Conservation (phyloP, 2,888 invertebrate genomes). For the Meandrusa payeni region DNA sequence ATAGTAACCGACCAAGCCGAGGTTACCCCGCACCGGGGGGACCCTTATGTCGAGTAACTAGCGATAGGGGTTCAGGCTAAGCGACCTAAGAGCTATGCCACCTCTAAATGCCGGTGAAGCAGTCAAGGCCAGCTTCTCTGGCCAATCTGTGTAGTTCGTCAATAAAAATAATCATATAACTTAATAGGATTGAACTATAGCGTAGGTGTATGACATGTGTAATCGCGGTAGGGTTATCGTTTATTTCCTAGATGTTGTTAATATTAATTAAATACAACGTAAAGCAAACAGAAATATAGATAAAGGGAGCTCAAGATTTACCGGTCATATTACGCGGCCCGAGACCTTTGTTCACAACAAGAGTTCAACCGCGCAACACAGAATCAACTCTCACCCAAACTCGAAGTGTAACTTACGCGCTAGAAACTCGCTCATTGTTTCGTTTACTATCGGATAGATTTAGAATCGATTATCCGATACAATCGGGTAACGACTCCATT, state of each 20-base stretch:
- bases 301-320: constrained; percentile 3
- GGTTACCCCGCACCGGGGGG: no score
- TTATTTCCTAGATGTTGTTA: constrained; percentile 1
- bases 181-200: background rate
- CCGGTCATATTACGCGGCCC: constrained; percentile 5
- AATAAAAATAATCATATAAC: no score
- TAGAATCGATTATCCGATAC: constrained; percentile 36
- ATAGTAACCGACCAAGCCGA: no score
- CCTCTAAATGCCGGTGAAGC: no score
- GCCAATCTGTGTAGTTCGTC: no score
- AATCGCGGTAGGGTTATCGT: constrained; percentile 10
- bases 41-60: no score
- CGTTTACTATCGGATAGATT: constrained; percentile 31
- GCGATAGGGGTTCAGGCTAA: no score
- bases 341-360: constrained; percentile 16
- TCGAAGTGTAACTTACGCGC: constrained; percentile 20
- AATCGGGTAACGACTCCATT: constrained; percentile 36
- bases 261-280: constrained; percentile 11
- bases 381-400: constrained; percentile 13
- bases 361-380: constrained; percentile 6
- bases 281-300: constrained; percentile 12
- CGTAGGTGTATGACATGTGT: background rate
- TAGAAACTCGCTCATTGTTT: constrained; percentile 36
- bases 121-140: no score
- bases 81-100: no score